These are phyloP conservation scores for Hylaea fasciaria DNA, from an alignment of 2,888 invertebrate species.

Conservation along the genomic window DNA sequence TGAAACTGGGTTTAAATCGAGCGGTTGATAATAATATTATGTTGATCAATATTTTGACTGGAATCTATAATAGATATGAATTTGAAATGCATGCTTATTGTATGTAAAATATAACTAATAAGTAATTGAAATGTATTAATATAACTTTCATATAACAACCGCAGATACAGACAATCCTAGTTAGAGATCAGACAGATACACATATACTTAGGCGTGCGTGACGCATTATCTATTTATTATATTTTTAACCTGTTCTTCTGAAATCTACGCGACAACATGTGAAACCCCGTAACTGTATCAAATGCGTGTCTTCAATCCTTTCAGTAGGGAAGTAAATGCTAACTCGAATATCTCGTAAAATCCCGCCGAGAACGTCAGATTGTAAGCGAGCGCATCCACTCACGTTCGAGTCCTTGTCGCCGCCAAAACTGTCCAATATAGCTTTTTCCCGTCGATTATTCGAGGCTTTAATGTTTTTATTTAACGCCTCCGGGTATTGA, in stretches of 20 bases:
- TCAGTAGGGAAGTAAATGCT: constrained; percentile 26
- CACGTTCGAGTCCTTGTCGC: constrained; percentile 63
- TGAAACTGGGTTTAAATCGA: background rate
- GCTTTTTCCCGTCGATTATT: constrained; percentile 80
- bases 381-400: constrained; percentile 56
- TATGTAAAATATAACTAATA: too few relatives aligned
- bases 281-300: constrained; percentile 16
- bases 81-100: too few relatives aligned
- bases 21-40: background rate
- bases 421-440: constrained; percentile 79
- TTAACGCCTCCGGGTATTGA: constrained; percentile 79
- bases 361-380: constrained; percentile 49
- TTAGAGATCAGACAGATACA: too few relatives aligned
- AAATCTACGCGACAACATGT: constrained; percentile 12
- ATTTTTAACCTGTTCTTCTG: constrained; percentile 9
- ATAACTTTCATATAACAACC: constrained; percentile 6
- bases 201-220: too few relatives aligned
- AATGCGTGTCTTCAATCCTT: background rate
- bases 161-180: too few relatives aligned
- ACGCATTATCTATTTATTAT: too few relatives aligned
- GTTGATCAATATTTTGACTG: background rate
- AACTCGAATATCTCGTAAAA: constrained; percentile 53
- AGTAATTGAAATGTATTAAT: background rate
- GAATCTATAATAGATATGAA: too few relatives aligned
- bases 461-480: constrained; percentile 83